A percentile compares a stretch with the other conserved stretches of the same genome.
phyloP scores from a whole-genome alignment of 2,797 vertebrate genomes.

The Pteropus rufus region DNA sequence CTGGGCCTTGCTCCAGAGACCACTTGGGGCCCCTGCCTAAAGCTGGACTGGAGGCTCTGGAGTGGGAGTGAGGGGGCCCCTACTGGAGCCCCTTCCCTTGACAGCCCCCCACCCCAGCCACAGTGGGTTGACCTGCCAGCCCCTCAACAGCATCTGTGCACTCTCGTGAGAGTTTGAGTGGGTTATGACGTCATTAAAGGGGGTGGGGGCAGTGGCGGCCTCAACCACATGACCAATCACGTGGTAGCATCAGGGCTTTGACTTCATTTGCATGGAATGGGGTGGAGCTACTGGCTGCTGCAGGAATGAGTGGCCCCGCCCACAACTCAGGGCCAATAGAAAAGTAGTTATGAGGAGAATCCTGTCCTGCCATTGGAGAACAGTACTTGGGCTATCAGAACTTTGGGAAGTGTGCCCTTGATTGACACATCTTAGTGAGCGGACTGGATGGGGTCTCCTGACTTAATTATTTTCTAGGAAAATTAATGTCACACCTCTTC shows the following conservation, averaged over 20 bases:
- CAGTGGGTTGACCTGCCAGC: not conserved
- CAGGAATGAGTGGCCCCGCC: slow-evolving; percentile 79
- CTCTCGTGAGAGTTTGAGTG: slow-evolving; percentile 72
- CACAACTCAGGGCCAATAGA: slow-evolving; percentile 84
- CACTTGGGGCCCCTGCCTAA: slow-evolving; percentile 3
- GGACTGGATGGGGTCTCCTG: slow-evolving; percentile 30
- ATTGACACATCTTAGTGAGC: not conserved
- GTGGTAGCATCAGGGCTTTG: slow-evolving; percentile 66
- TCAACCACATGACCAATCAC: slow-evolving; percentile 72
- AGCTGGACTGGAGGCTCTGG: not conserved
- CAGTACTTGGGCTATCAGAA: not conserved
- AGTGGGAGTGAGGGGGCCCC: not conserved
- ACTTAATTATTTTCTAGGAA: not conserved
- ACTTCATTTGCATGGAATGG: slow-evolving; percentile 77
- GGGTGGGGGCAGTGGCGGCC: slow-evolving; percentile 58
- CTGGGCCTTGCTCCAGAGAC: slow-evolving; percentile 41
- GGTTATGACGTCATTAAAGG: not conserved
- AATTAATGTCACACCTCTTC: not conserved
- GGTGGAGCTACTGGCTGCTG: slow-evolving; percentile 75
- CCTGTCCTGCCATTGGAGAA: slow-evolving; percentile 62
- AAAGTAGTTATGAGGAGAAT: not conserved
- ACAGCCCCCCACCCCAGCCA: not conserved
- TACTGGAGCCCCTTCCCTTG: not conserved
- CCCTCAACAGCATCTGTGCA: not conserved
- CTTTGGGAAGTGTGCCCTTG: slow-evolving; percentile 14